Percentiles rank a stretch among this genome's conserved stretches.
Conservation (phyloP, 2,797 vertebrate species). For the Chaunax sp. region DNA sequence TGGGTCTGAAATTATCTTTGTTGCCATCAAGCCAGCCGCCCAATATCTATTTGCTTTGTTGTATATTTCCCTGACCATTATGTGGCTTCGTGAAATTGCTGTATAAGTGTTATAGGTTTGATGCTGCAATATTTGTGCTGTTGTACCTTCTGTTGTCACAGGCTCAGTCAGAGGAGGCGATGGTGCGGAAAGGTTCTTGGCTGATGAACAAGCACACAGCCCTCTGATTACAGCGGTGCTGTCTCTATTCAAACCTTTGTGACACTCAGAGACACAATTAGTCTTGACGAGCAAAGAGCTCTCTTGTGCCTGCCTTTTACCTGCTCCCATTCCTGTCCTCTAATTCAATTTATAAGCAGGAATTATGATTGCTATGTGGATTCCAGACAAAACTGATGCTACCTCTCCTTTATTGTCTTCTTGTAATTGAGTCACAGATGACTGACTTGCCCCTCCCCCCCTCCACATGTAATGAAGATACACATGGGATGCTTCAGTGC, state of each 20-base stretch:
- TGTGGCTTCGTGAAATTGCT: constrained; percentile 31
- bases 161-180: constrained; percentile 56
- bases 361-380: constrained; percentile 77
- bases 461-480: constrained; percentile 56
- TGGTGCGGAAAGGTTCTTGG: constrained; percentile 72
- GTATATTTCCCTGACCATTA: constrained; percentile 28
- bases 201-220: constrained; percentile 75
- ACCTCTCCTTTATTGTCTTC: constrained; percentile 72
- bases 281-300: constrained; percentile 72
- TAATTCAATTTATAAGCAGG: constrained; percentile 75
- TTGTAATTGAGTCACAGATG: constrained; percentile 77
- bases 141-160: constrained; percentile 54
- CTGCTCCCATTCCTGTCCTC: constrained; percentile 67
- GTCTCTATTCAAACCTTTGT: constrained; percentile 68
- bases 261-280: constrained; percentile 77
- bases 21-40: constrained; percentile 1
- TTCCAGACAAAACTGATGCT: constrained; percentile 69
- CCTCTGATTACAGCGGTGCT: constrained; percentile 66
- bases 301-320: constrained; percentile 73
- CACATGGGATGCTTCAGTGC: constrained; percentile 46
- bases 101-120: constrained; percentile 32
- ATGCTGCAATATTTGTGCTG: constrained; percentile 49
- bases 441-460: constrained; percentile 53
- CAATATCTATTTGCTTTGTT: background rate
- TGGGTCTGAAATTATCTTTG: constrained; percentile 1